Percentiles rank a stretch among this genome's conserved stretches.
Conservation (phyloP, 1,140 invertebrate genomes). For the Aporrectodea caliginosa region DNA sequence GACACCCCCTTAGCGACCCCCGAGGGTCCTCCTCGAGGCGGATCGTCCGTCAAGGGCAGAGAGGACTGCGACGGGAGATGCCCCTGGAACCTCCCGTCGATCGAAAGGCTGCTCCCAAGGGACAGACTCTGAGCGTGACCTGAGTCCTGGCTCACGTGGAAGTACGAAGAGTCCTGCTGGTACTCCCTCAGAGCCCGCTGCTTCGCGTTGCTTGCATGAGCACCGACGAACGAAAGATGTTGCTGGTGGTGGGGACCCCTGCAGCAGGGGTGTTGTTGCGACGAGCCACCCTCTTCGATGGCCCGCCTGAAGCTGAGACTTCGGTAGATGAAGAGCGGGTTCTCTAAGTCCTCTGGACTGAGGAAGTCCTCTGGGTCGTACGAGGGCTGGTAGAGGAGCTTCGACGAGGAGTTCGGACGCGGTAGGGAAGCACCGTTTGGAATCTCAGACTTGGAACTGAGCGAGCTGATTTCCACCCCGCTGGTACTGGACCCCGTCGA, state of each 20-base stretch:
- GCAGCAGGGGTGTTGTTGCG: background rate
- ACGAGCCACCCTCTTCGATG: background rate
- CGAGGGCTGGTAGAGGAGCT: background rate
- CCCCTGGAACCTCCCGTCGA: background rate
- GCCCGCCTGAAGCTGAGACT: background rate
- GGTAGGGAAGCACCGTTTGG: background rate
- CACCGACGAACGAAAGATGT: background rate
- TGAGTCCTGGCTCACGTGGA: background rate
- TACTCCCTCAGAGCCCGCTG: background rate
- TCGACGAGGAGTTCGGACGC: background rate
- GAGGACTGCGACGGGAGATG: background rate
- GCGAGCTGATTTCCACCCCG: background rate
- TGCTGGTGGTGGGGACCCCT: background rate
- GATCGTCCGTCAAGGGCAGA: too few species aligned
- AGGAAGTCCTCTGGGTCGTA: background rate
- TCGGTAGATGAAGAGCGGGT: slow-evolving; percentile 11
- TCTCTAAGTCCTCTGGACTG: slow-evolving; percentile 5
- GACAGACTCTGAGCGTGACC: background rate
- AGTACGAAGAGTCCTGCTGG: background rate
- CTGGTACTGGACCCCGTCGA: background rate
- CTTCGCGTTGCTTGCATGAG: background rate
- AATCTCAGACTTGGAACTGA: background rate
- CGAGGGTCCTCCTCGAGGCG: too few species aligned
- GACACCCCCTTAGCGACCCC: too few species aligned
- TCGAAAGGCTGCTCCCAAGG: background rate